phyloP scores from a whole-genome alignment of 2,113 vertebrate species.

The Ptychochromis oligacanthus region DNA sequence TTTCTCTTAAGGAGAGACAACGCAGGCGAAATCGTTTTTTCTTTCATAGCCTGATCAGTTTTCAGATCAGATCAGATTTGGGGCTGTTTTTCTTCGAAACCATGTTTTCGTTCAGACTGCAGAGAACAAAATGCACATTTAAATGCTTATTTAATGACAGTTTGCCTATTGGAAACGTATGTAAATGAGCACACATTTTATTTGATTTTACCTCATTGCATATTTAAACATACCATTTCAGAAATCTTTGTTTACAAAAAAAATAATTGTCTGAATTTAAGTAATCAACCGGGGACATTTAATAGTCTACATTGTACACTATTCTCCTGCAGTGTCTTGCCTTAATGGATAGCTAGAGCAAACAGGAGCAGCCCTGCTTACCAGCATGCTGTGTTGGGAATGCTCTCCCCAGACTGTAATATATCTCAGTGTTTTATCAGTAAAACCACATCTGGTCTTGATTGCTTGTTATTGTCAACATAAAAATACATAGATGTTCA shows the following conservation, averaged over 20 bases:
- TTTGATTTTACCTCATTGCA: background rate
- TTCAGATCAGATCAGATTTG: background rate
- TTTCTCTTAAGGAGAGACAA: background rate
- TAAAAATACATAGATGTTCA: conserved; percentile 15
- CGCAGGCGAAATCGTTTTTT: background rate
- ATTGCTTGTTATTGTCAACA: conserved; percentile 32
- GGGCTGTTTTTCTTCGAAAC: background rate
- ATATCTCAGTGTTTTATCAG: conserved; percentile 40
- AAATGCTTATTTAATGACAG: background rate
- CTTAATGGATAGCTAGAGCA: conserved; percentile 47
- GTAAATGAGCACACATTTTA: background rate
- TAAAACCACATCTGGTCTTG: conserved; percentile 38
- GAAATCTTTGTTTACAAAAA: background rate
- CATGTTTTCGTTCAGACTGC: background rate
- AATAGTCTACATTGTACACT: background rate
- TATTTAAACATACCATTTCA: no score
- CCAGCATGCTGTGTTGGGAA: background rate
- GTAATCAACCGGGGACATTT: background rate
- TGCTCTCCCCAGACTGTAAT: background rate
- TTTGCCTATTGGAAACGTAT: background rate
- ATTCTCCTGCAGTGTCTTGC: background rate
- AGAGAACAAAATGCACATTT: background rate
- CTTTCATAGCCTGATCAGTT: background rate
- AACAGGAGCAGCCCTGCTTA: conserved; percentile 44
- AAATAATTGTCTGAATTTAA: background rate